phyloP scores from a whole-genome alignment of 2,888 invertebrate species.

The Ommatoiulus sabulosus region DNA sequence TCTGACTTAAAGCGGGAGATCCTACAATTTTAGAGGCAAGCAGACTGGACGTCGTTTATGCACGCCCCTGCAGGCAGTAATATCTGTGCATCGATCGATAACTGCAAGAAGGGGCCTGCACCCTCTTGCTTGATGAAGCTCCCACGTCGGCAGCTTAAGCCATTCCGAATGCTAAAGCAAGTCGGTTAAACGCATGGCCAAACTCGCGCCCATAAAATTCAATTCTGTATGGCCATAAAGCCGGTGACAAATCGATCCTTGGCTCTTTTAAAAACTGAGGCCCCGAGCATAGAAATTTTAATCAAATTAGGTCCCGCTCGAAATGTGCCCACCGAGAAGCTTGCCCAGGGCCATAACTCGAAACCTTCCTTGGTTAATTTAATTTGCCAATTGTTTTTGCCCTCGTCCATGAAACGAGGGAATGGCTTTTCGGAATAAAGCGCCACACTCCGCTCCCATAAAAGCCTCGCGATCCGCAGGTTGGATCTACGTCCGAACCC shows the following conservation, averaged over 20 bases:
- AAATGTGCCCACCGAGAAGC: neutral
- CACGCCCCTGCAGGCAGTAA: too few species aligned
- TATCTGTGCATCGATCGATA: too few species aligned
- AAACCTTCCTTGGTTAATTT: too few species aligned
- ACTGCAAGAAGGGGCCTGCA: neutral
- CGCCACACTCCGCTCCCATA: too few species aligned
- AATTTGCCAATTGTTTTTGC: neutral
- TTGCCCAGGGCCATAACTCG: neutral
- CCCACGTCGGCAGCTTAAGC: neutral
- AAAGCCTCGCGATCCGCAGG: too few species aligned
- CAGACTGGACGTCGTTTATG: too few species aligned
- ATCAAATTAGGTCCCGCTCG: neutral
- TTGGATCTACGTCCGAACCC: too few species aligned
- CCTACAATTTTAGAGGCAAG: too few species aligned
- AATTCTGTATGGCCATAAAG: neutral
- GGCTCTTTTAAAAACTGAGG: neutral
- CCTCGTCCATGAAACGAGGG: too few species aligned
- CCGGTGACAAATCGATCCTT: neutral
- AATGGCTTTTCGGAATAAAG: too few species aligned
- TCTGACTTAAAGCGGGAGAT: too few species aligned
- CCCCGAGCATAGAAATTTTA: neutral
- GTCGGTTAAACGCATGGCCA: conserved; percentile 1
- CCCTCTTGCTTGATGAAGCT: neutral
- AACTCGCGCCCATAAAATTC: neutral
- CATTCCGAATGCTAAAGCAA: neutral